phyloP scores from a whole-genome alignment of 2,888 invertebrate genomes.

The Venustoraphidia nigricollis region DNA sequence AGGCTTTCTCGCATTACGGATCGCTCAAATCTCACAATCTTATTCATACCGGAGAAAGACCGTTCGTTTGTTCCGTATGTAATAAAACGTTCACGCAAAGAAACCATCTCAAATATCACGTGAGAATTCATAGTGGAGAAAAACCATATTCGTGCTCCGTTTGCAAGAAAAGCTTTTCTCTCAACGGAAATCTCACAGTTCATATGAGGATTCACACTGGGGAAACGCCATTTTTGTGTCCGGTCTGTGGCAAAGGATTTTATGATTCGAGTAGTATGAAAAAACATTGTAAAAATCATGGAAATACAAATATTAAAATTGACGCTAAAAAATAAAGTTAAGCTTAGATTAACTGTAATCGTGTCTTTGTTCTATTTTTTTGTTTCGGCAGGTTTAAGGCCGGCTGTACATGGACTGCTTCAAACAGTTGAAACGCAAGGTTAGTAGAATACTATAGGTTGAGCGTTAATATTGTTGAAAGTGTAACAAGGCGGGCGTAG shows the following conservation, averaged over 20 bases:
- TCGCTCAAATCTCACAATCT: not conserved
- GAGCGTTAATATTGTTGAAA: too few species aligned
- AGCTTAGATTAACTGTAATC: too few species aligned
- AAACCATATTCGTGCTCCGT: not conserved
- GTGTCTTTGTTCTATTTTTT: too few species aligned
- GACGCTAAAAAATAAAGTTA: too few species aligned
- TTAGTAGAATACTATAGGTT: too few species aligned
- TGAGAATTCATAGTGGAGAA: constrained; percentile 1
- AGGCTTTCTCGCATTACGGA: not conserved
- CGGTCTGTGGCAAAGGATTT: not conserved
- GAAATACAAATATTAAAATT: not conserved
- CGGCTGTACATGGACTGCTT: too few species aligned
- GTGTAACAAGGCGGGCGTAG: too few species aligned
- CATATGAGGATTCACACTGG: constrained; percentile 3
- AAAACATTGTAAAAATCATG: constrained; percentile 1
- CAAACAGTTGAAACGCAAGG: too few species aligned
- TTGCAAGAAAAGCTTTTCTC: not conserved
- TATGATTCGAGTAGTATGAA: constrained; percentile 4
- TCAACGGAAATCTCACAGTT: constrained; percentile 1
- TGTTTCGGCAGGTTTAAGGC: too few species aligned
- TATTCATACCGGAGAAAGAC: constrained; percentile 2
- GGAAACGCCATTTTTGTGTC: constrained; percentile 3
- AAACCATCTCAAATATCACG: not conserved
- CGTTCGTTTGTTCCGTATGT: not conserved
- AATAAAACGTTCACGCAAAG: not conserved